Base-by-base conservation (phyloP, 2,888 invertebrate species). In the Flexamia atlantica region DNA sequence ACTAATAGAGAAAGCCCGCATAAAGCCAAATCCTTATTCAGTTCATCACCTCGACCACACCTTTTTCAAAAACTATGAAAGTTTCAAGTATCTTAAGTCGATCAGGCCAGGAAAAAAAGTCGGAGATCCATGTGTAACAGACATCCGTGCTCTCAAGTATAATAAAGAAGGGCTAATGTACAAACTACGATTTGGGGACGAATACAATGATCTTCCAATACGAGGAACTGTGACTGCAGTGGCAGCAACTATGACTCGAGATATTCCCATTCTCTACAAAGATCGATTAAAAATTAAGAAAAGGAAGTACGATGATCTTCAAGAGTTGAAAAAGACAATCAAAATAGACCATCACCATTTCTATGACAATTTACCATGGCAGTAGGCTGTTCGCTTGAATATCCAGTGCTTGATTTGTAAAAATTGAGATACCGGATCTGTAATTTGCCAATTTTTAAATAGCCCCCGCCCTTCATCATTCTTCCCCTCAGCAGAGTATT, bases 91-190 rank as follows among this genome's bases (percentile, higher is more conserved):
- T 32, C 32, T 70, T n/a, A 70, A 70, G 12, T 32, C 32, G 4
- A 70, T 70, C 23, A 30, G 70, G 10, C 70, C 70, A 36, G 70
- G 70, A 30, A 70, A 36, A n/a, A 70, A 30, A 17, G 70, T 70
- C 12, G 70, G 70, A n/a, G 70, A 70, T 70, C 70, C 70, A 20
- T 30, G 30, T 70, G 70, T 70, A 9, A 36, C 70, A 20, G 36
- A 70, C 36, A 30, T 70, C 23, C 70, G 70, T 32, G 36, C 70
- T 30, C 20, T 70, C 25, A 5, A 70, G 36, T 70, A 32, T n/a
- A 36, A 30, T 10, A 5, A 5, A 14, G n/a, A 70, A 23, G 70
- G 36, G 36, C 5, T 32, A 32, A 70, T 12, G 30, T n/a, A 70
- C 36, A 70, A 70, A n/a, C 36, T 70, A 1, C 30, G n/a, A 14